These are phyloP conservation scores for Eleutherodactylus coqui DNA, from an alignment of 2,797 vertebrate genomes.

Conservation along the genomic window DNA sequence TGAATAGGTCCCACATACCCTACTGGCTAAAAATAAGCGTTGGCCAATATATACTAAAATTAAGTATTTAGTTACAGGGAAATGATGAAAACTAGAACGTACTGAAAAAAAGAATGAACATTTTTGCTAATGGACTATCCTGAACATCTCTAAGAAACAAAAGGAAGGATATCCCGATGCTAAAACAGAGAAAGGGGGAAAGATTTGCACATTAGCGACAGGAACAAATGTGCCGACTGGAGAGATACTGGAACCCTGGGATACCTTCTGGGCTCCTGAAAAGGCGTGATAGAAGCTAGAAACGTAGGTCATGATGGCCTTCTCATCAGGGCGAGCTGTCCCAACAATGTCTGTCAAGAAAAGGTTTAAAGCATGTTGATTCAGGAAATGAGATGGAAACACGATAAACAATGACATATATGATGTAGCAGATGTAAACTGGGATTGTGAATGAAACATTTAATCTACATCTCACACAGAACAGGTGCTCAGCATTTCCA, in stretches of 20 bases:
- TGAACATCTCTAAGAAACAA: slow-evolving; percentile 76
- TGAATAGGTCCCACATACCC: neutral
- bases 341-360: slow-evolving; percentile 95
- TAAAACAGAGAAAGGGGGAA: slow-evolving; percentile 70
- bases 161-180: slow-evolving; percentile 76
- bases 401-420: slow-evolving; percentile 35
- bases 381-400: slow-evolving; percentile 62
- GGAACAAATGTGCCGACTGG: slow-evolving; percentile 73
- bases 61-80: neutral
- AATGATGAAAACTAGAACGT: neutral
- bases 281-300: slow-evolving; percentile 99
- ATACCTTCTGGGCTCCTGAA: slow-evolving; percentile 99
- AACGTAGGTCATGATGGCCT: slow-evolving; percentile 99
- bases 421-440: neutral
- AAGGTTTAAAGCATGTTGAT: slow-evolving; percentile 74
- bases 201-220: slow-evolving; percentile 74
- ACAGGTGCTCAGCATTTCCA: neutral
- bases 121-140: slow-evolving; percentile 65
- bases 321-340: slow-evolving; percentile 98
- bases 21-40: neutral
- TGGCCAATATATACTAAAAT: neutral
- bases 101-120: slow-evolving; percentile 4
- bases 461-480: neutral
- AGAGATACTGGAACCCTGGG: slow-evolving; percentile 81
- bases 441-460: slow-evolving; percentile 16